Evolutionary conservation across 2,113 vertebrate species (phyloP).

Genomic region (Donacobius atricapilla): DNA sequence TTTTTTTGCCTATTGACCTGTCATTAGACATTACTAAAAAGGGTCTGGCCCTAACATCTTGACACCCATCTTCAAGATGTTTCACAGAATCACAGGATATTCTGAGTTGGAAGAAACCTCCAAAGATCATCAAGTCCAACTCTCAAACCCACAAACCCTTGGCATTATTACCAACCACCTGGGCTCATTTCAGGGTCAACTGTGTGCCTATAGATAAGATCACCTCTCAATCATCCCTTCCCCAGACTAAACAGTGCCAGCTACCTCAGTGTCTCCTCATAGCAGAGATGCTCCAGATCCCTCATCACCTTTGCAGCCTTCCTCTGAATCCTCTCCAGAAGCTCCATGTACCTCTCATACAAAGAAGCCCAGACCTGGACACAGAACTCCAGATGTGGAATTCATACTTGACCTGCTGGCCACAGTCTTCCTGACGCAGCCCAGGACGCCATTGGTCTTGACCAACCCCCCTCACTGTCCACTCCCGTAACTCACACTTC

Average conservation of each 20-base stretch:
- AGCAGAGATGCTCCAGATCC: background rate
- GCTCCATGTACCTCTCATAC: rapidly evolving
- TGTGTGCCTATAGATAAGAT: background rate
- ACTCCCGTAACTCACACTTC: background rate
- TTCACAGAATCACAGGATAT: background rate
- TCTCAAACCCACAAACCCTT: background rate
- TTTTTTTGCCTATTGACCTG: background rate
- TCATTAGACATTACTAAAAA: background rate
- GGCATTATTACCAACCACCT: background rate
- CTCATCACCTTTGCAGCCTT: background rate
- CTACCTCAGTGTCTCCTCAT: background rate
- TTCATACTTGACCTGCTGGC: background rate
- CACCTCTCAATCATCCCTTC: background rate
- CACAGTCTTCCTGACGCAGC: background rate
- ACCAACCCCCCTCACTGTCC: background rate
- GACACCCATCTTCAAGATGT: background rate
- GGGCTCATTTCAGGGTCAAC: background rate
- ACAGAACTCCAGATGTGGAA: background rate
- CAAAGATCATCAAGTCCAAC: background rate
- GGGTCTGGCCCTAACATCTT: background rate
- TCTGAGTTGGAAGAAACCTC: background rate
- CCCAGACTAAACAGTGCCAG: background rate
- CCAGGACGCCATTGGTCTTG: background rate
- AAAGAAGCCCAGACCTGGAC: background rate
- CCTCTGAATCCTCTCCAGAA: background rate